These are phyloP conservation scores for Magallana nippona DNA, from an alignment of 2,888 invertebrate genomes.

Conservation along the genomic window DNA sequence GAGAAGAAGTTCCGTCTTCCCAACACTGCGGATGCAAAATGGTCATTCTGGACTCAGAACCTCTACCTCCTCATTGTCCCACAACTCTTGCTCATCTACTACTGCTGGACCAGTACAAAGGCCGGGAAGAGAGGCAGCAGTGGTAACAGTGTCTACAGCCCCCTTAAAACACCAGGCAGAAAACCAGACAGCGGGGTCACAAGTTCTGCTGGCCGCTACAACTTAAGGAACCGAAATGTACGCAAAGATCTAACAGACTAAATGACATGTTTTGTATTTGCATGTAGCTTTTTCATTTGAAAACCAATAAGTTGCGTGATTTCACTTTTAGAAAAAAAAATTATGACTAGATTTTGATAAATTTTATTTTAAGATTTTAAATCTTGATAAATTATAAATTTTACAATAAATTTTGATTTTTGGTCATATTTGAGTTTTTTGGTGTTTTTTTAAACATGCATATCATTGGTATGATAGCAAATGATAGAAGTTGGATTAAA, in stretches of 20 bases:
- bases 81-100: slow-evolving; percentile 65
- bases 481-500: no score
- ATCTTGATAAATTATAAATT: no score
- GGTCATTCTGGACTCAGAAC: slow-evolving; percentile 69
- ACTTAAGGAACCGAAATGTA: not conserved
- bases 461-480: no score
- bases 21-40: slow-evolving; percentile 42
- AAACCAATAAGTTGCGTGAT: no score
- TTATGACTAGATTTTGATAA: no score
- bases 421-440: no score
- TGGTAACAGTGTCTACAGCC: not conserved
- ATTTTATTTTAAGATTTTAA: no score
- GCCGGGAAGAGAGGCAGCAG: not conserved
- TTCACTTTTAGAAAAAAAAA: no score
- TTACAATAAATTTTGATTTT: no score
- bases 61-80: slow-evolving; percentile 69
- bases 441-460: no score
- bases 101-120: not conserved
- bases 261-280: no score
- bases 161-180: not conserved
- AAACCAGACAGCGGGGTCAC: not conserved
- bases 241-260: not conserved
- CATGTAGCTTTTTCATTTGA: no score
- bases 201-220: not conserved
- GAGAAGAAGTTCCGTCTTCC: not conserved